Base-by-base conservation (phyloP, 2,888 invertebrate species). In the Macaria notata region DNA sequence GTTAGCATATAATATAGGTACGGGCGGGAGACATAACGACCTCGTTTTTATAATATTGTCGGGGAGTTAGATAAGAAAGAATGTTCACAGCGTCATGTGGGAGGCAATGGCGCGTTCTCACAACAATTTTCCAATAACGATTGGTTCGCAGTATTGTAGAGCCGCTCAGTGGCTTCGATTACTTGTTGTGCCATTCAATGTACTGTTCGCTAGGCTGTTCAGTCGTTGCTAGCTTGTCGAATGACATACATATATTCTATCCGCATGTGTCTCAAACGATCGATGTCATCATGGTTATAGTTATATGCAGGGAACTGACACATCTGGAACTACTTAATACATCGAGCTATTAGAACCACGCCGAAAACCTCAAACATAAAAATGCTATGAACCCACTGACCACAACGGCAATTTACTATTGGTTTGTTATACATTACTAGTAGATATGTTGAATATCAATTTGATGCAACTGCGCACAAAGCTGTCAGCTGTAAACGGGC, bases 91-190 rank as follows among this genome's bases (percentile, higher is more conserved):
- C 36, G 19, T 31, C 19, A 9, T n/a, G 31, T 46, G 3, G 43
- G n/a, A 50, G 38, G 30, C 7, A 38, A 46, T 30, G 33, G 46
- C 7, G 42, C 36, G 49, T 50, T 49, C 50, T 53, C 49, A 61
- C 42, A 57, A 49, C 53, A 52, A 49, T 49, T 54, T 57, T 61
- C 56, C 55, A 61, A 59, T 65, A 63, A 63, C 53, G 59, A 54
- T 48, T 46, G 47, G 54, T 62, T 60, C 49, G 38, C 56, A 51
- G 39, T 53, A 46, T 53, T 54, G 47, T 43, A 52, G 49, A 50
- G 31, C 38, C 58, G 49, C 48, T 61, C 53, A 54, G 49, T 45
- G 56, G 49, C 31, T 53, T 54, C 43, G 50, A 50, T 59, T 48
- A 54, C 19, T 36, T 55, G 56, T 59, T 51, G 61, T 50, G 44